Conservation (phyloP, 2,113 vertebrate species). For the Leptobrachium ailaonicum region DNA sequence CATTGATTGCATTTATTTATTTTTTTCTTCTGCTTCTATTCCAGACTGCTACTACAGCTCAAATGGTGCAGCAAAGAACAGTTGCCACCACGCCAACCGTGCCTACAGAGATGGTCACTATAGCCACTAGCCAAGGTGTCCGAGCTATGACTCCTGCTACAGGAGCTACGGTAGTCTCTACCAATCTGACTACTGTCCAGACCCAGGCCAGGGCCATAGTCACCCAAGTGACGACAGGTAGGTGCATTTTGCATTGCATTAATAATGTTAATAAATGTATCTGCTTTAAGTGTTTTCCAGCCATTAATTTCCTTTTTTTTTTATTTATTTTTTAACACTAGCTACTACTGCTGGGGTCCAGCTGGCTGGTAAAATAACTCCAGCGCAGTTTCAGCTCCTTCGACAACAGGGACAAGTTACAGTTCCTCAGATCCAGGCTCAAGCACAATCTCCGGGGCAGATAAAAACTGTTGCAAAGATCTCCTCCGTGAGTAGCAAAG, state of each 20-base stretch:
- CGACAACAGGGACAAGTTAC: conserved; percentile 62
- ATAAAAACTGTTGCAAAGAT: conserved; percentile 79
- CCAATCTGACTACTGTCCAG: conserved; percentile 70
- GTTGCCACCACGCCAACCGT: conserved; percentile 59
- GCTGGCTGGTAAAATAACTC: conserved; percentile 61
- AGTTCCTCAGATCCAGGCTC: conserved; percentile 59
- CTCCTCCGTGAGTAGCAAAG: conserved; percentile 61
- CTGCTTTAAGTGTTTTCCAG: background rate
- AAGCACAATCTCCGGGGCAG: conserved; percentile 71
- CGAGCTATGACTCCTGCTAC: conserved; percentile 72
- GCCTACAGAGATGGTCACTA: conserved; percentile 72
- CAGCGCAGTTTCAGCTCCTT: conserved; percentile 69
- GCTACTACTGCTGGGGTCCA: conserved; percentile 63
- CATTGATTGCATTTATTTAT: background rate
- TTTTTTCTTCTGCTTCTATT: background rate
- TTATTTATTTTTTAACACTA: background rate
- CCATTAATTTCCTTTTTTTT: background rate
- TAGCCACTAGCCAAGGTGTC: conserved; percentile 69
- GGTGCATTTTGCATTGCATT: background rate
- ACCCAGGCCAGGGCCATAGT: conserved; percentile 73
- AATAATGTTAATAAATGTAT: background rate
- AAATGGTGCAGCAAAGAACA: conserved; percentile 72
- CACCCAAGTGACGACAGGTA: conserved; percentile 72
- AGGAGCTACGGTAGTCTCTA: conserved; percentile 72
- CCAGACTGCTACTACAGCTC: conserved; percentile 65